These are phyloP conservation scores for Anodontia alba DNA, from an alignment of 2,888 invertebrate species.

Conservation along the genomic window DNA sequence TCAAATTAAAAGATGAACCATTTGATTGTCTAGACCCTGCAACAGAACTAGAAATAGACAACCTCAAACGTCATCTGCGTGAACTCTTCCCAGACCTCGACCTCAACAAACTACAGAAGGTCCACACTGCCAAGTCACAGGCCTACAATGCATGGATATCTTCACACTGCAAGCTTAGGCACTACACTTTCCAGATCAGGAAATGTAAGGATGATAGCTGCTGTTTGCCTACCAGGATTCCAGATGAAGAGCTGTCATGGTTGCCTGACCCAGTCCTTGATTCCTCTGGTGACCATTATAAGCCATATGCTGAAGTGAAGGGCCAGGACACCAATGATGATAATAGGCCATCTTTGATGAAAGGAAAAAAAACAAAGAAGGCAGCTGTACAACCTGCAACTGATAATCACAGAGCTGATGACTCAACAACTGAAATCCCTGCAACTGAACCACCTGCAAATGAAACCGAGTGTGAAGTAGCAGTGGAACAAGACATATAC, in stretches of 20 bases:
- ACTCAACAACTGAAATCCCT: not conserved
- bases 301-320: slow-evolving; percentile 21
- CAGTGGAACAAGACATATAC: not conserved
- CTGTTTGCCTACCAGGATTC: slow-evolving; percentile 6
- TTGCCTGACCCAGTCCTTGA: slow-evolving; percentile 46
- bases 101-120: slow-evolving; percentile 25
- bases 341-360: slow-evolving; percentile 31
- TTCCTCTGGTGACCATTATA: slow-evolving; percentile 29
- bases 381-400: not conserved
- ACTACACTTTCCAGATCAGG: too few species aligned
- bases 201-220: slow-evolving; percentile 33
- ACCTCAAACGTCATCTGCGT: slow-evolving; percentile 23
- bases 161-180: slow-evolving; percentile 26
- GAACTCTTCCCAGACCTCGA: slow-evolving; percentile 37
- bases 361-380: not conserved
- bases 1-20: slow-evolving; percentile 40
- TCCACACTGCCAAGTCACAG: slow-evolving; percentile 26
- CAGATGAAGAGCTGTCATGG: slow-evolving; percentile 24
- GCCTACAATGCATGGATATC: slow-evolving; percentile 23
- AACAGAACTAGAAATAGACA: slow-evolving; percentile 31
- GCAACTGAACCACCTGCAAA: not conserved
- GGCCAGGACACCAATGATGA: slow-evolving; percentile 28
- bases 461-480: not conserved
- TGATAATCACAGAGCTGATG: not conserved
- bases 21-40: slow-evolving; percentile 23